These are phyloP conservation scores for Calameuta filiformis DNA, from an alignment of 2,888 invertebrate species.

Conservation along the genomic window DNA sequence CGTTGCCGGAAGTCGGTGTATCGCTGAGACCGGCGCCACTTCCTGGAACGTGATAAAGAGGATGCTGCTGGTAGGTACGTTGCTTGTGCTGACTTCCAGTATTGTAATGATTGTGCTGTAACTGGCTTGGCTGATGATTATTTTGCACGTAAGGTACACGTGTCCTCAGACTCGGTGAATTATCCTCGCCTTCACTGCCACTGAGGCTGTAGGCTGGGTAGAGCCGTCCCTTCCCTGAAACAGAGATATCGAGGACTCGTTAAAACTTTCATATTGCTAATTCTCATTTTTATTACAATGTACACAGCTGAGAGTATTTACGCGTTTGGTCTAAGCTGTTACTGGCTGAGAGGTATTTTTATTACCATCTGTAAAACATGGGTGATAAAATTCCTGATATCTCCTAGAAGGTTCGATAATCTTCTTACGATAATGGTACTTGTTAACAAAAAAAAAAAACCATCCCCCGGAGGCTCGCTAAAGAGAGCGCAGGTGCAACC, in stretches of 20 bases:
- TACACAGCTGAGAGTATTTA: background rate
- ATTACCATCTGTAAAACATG: slow-evolving; percentile 27
- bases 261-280: no score
- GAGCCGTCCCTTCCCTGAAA: slow-evolving; percentile 81
- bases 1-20: slow-evolving; percentile 86
- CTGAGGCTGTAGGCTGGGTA: slow-evolving; percentile 85
- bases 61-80: slow-evolving; percentile 63
- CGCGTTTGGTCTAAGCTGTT: slow-evolving; percentile 10
- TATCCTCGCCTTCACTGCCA: slow-evolving; percentile 80
- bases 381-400: slow-evolving; percentile 24
- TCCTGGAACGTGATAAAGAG: slow-evolving; percentile 65
- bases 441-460: no score
- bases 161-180: slow-evolving; percentile 56
- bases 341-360: slow-evolving; percentile 23
- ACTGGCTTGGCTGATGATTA: slow-evolving; percentile 57
- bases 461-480: no score
- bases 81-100: slow-evolving; percentile 55
- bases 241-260: slow-evolving; percentile 22
- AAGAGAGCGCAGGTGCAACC: no score
- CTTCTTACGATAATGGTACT: slow-evolving; percentile 16
- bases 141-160: slow-evolving; percentile 69
- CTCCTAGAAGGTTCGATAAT: slow-evolving; percentile 28
- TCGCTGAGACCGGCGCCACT: slow-evolving; percentile 75
- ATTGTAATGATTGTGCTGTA: slow-evolving; percentile 62
- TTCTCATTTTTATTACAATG: no score